Percentiles rank a stretch among this genome's conserved stretches.
These are phyloP conservation scores for Mesitornis unicolor DNA, from an alignment of 2,113 vertebrate genomes.

Conservation along the genomic window DNA sequence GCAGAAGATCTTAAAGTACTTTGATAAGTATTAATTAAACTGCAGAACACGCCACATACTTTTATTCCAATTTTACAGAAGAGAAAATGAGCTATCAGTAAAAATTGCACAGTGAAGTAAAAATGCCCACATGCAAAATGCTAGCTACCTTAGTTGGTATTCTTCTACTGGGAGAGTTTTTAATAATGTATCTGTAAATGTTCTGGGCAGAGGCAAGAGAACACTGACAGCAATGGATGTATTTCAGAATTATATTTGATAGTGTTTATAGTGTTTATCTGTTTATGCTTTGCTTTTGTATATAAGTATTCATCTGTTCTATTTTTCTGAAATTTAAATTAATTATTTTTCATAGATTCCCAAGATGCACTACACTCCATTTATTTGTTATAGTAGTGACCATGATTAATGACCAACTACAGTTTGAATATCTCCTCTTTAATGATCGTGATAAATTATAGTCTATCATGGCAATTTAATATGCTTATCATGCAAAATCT, in stretches of 20 bases:
- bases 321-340: constrained; percentile 39
- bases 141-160: neutral
- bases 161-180: neutral
- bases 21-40: neutral
- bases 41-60: neutral
- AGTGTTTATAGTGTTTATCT: neutral
- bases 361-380: constrained; percentile 31
- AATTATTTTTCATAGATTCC: constrained; percentile 40
- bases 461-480: constrained; percentile 42
- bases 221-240: neutral
- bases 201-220: neutral
- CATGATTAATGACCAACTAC: constrained; percentile 60
- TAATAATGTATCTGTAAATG: neutral
- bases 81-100: neutral
- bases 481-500: constrained; percentile 52
- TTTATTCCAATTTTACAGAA: neutral
- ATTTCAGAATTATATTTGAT: neutral
- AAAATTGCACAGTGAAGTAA: neutral
- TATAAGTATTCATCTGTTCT: constrained; percentile 1
- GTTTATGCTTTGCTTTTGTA: neutral
- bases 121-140: neutral
- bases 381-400: constrained; percentile 46
- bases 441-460: constrained; percentile 57
- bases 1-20: neutral
- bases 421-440: constrained; percentile 46